Conservation (phyloP, 2,113 vertebrate species). For the Actenoides hombroni region DNA sequence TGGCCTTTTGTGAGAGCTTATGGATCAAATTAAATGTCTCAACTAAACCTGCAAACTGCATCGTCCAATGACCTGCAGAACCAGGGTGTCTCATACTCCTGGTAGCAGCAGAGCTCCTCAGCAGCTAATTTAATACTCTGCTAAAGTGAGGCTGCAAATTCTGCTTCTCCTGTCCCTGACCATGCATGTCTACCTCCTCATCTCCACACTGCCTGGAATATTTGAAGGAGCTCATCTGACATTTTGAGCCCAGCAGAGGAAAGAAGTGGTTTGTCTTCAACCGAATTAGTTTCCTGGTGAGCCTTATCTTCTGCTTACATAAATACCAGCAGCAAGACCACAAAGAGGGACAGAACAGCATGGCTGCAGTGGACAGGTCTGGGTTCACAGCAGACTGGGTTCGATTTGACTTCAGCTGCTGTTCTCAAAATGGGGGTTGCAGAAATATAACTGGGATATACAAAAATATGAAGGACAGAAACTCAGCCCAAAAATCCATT, state of each 20-base stretch:
- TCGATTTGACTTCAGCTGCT: neutral
- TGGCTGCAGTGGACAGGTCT: neutral
- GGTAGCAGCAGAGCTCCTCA: neutral
- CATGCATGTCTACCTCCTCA: neutral
- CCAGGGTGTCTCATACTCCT: neutral
- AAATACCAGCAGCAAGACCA: neutral
- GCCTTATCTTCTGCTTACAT: neutral
- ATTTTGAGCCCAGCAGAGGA: neutral
- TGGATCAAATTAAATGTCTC: neutral
- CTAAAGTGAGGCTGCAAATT: neutral
- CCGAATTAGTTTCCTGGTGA: neutral
- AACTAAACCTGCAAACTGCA: neutral
- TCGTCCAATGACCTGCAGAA: neutral
- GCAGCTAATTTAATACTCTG: neutral
- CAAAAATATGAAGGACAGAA: constrained; percentile 2
- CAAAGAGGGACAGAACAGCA: neutral
- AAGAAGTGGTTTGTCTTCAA: neutral
- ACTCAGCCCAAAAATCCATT: neutral
- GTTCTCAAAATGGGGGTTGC: neutral
- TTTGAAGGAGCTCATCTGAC: neutral
- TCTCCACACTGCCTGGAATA: neutral
- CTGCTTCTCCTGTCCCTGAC: neutral
- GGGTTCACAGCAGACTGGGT: neutral
- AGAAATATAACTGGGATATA: neutral
- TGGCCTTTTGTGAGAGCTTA: neutral